Evolutionary conservation across 2,113 vertebrate genomes (phyloP).

Genomic region (Peromyscus californicus): DNA sequence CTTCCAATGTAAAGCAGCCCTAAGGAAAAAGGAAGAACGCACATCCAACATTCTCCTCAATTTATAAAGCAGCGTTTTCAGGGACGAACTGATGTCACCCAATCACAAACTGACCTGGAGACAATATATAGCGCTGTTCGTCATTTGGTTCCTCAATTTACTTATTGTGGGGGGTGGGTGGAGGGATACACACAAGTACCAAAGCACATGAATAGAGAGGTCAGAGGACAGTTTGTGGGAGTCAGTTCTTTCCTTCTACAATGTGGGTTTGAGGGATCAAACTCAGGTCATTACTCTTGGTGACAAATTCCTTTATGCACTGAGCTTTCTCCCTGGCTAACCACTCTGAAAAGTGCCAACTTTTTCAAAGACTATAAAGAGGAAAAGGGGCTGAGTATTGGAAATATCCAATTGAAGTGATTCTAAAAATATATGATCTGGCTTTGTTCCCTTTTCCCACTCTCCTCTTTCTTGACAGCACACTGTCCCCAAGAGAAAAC

Average conservation of each 20-base stretch:
- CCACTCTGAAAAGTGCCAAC: not conserved
- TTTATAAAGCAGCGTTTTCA: not conserved
- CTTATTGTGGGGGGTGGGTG: not conserved
- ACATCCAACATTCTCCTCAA: not conserved
- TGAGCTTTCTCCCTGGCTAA: not conserved
- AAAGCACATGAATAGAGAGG: not conserved
- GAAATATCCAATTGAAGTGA: slow-evolving; percentile 42
- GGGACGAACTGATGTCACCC: not conserved
- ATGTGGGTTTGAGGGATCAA: not conserved
- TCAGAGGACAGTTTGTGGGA: not conserved
- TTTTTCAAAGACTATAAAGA: not conserved
- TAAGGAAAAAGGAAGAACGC: not conserved
- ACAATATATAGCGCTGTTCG: not conserved
- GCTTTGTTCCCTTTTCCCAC: not conserved
- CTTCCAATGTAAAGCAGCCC: not conserved
- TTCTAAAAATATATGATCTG: not conserved
- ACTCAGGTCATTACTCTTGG: not conserved
- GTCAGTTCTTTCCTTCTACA: not conserved
- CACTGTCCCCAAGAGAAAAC: slow-evolving; percentile 42
- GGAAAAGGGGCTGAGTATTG: not conserved
- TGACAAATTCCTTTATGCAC: not conserved
- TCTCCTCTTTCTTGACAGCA: not conserved
- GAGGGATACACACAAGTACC: no score
- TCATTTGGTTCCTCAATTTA: not conserved
- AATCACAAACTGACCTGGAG: not conserved